Evolutionary conservation across 1,140 invertebrate species (phyloP), one percentile per base, ranked within the genome.

Genomic region (Bombus turneri): DNA sequence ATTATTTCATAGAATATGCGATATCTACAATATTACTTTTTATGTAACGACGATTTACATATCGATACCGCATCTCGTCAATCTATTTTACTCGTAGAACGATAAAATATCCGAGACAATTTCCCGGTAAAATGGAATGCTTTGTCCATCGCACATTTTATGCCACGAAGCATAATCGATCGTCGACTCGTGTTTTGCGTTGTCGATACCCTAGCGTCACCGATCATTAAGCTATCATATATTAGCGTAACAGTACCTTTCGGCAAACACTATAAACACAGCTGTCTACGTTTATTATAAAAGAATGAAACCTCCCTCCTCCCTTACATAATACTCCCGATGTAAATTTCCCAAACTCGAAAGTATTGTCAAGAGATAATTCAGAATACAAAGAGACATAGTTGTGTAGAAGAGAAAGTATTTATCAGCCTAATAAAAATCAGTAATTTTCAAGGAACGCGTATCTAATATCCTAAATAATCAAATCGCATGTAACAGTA

Each of bases 311-410:
- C 47, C 47, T 53, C 0, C 0, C 18, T 6, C 47, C 47, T 53
- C 0, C 0, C 18, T 6, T 0, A 8, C 1, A 22, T 22, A 2
- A 53, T 9, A 18, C 3, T 41, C 41, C 12, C 31, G 2, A 2
- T 1, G 4, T 3, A 3, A 34, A 39, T 34, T 9, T 9, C 1
- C 18, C n/a, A 18, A 53, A 31, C 2, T 53, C 12, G 18, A 22
- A 53, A 22, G 6, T 22, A 6, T 22, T 0, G 1, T 18, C 0
- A 18, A 47, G 1, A 1, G 15, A 1, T 0, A 47, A 22, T 22
- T 53, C 0, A 22, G 47, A 22, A 53, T 53, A 8, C 47, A 22
- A 47, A 18, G 1, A 18, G 5, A 22, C 1, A 5, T 47, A 47
- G 6, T 53, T 0, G 47, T 5, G 0, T 53, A 0, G 18, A 22